A percentile compares a stretch with the other conserved stretches of the same genome.
Conservation (phyloP, 2,888 invertebrate species). For the Plagodis dolabraria region DNA sequence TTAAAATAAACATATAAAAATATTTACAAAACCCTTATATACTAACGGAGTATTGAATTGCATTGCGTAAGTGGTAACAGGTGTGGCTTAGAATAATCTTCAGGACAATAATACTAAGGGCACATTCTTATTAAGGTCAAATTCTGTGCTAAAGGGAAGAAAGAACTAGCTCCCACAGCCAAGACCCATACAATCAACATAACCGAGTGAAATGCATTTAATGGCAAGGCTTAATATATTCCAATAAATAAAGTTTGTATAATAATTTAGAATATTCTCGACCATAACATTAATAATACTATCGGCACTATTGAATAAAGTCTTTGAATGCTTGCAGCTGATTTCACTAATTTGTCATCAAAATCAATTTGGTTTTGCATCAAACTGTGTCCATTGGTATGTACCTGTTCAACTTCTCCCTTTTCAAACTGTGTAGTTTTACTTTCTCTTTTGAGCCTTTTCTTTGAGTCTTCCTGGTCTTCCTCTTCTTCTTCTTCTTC, state of each 20-base stretch:
- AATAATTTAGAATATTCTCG: slow-evolving; percentile 56
- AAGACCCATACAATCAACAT: slow-evolving; percentile 43
- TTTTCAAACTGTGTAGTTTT: slow-evolving; percentile 65
- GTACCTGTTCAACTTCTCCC: slow-evolving; percentile 56
- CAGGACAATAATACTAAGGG: slow-evolving; percentile 26
- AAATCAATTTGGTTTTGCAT: slow-evolving; percentile 64
- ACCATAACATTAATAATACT: slow-evolving; percentile 55
- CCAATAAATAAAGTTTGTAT: slow-evolving; percentile 74
- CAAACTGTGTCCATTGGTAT: slow-evolving; percentile 52
- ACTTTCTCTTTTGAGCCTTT: slow-evolving; percentile 60
- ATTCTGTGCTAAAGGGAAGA: slow-evolving; percentile 4
- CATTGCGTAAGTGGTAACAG: slow-evolving; percentile 73
- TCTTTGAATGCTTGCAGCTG: slow-evolving; percentile 31
- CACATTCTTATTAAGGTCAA: neutral
- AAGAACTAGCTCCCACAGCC: slow-evolving; percentile 47
- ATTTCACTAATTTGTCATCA: slow-evolving; percentile 42
- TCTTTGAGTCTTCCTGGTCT: slow-evolving; percentile 41
- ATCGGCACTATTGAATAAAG: slow-evolving; percentile 48
- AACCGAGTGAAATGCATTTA: slow-evolving; percentile 67
- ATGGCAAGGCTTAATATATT: slow-evolving; percentile 76
- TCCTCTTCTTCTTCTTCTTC: slow-evolving; percentile 45
- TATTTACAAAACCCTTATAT: slow-evolving; percentile 77
- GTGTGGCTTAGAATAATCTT: slow-evolving; percentile 45
- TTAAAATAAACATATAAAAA: slow-evolving; percentile 55
- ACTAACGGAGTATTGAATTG: slow-evolving; percentile 79